Percentiles rank a stretch among this genome's conserved stretches.
phyloP scores from a whole-genome alignment of 1,140 invertebrate species.

The Littorina saxatilis region DNA sequence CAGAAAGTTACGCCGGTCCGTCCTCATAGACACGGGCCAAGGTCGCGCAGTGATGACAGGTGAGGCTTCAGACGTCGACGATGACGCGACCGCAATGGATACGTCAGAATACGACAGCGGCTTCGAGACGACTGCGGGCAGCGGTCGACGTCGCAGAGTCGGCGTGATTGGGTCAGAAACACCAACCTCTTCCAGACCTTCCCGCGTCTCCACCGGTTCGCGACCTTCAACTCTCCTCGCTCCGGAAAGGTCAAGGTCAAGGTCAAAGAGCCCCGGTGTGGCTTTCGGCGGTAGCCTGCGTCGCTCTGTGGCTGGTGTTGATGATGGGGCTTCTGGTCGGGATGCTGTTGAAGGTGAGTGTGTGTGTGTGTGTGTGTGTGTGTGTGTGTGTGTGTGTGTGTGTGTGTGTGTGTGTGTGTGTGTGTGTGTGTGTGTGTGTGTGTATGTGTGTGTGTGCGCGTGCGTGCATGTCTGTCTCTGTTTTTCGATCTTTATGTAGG shows the following conservation, averaged over 20 bases:
- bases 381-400: constrained; percentile 31
- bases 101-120: constrained; percentile 23
- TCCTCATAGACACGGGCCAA: constrained; percentile 8
- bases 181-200: not conserved
- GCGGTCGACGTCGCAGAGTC: not conserved
- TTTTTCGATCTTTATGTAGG: too few species aligned
- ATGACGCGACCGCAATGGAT: not conserved
- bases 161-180: not conserved
- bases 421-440: constrained; percentile 13
- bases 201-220: constrained; percentile 6
- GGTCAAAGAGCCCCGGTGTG: constrained; percentile 20
- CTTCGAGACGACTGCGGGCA: not conserved
- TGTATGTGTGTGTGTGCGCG: not conserved
- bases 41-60: not conserved
- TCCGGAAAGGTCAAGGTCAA: constrained; percentile 1
- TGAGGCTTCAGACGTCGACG: not conserved
- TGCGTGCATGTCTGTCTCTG: too few species aligned
- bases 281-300: constrained; percentile 11
- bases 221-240: too few species aligned
- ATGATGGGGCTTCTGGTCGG: not conserved
- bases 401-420: constrained; percentile 26
- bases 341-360: not conserved
- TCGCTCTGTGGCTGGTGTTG: not conserved
- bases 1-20: constrained; percentile 8
- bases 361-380: not conserved